Conservation (phyloP, 2,113 vertebrate genomes). For the Scalopus aquaticus region DNA sequence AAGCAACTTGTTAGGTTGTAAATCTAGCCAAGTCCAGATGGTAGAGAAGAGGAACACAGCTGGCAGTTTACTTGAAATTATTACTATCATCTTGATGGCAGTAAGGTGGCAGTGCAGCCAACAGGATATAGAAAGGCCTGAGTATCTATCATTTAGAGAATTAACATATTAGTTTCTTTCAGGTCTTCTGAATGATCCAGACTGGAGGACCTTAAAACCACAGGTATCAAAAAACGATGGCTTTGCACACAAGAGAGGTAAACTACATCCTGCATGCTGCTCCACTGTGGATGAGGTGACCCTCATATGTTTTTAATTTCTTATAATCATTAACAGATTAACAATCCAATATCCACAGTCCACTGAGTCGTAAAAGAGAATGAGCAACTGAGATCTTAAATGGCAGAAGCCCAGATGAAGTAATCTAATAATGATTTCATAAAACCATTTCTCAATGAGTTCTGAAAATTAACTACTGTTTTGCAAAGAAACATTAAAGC, state of each 20-base stretch:
- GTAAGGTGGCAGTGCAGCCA: constrained; percentile 12
- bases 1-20: neutral
- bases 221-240: constrained; percentile 40
- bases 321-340: constrained; percentile 64
- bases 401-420: constrained; percentile 57
- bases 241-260: constrained; percentile 22
- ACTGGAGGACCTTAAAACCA: constrained; percentile 48
- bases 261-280: constrained; percentile 15
- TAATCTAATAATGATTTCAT: constrained; percentile 56
- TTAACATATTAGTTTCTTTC: constrained; percentile 5
- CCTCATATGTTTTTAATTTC: constrained; percentile 56
- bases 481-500: constrained; percentile 51
- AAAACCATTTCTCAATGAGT: constrained; percentile 50
- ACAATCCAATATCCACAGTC: constrained; percentile 58
- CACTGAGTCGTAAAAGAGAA: neutral
- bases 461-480: constrained; percentile 63
- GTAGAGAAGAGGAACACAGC: neutral
- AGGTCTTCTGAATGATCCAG: constrained; percentile 44
- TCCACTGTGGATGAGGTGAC: constrained; percentile 35
- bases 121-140: neutral
- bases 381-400: constrained; percentile 40
- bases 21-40: constrained; percentile 39
- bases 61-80: constrained; percentile 31
- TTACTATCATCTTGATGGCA: constrained; percentile 39
- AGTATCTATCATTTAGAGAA: constrained; percentile 3